A percentile compares a stretch with the other conserved stretches of the same genome.
phyloP scores from a whole-genome alignment of 2,888 invertebrate genomes.

The Biston betularia region DNA sequence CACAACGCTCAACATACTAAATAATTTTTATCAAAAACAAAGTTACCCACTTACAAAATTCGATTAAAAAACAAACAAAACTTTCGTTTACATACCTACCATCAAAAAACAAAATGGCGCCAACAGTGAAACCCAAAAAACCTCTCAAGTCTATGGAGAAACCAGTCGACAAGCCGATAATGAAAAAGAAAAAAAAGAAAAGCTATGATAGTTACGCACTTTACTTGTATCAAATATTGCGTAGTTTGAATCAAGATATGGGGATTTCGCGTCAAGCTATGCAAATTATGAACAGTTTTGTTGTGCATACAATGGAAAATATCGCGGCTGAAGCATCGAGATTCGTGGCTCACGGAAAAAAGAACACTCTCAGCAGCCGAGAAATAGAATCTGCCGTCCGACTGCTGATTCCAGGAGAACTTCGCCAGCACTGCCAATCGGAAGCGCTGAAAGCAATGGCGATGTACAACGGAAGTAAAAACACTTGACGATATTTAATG shows the following conservation, averaged over 20 bases:
- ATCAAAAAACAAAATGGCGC: conserved; percentile 1
- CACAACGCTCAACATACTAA: not conserved
- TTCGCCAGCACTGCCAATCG: not conserved
- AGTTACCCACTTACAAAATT: too few relatives aligned
- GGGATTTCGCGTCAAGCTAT: conserved; percentile 8
- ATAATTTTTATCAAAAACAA: too few relatives aligned
- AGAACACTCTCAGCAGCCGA: not conserved
- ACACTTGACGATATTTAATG: not conserved
- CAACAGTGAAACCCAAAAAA: conserved; percentile 10
- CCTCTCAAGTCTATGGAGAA: conserved; percentile 10
- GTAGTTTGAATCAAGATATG: not conserved
- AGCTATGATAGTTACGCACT: conserved; percentile 2
- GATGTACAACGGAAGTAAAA: not conserved
- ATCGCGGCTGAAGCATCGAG: not conserved
- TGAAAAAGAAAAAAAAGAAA: conserved; percentile 4
- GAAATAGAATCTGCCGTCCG: not conserved
- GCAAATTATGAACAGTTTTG: conserved; percentile 6
- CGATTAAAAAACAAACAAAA: too few relatives aligned
- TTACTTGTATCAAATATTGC: not conserved
- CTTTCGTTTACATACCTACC: not conserved
- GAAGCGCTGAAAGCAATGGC: not conserved
- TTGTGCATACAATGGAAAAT: conserved; percentile 1
- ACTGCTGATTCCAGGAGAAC: not conserved
- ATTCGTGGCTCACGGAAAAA: conserved; percentile 1
- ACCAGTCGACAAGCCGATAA: not conserved